Evolutionary conservation across 2,888 invertebrate species (phyloP), one percentile per base, ranked within the genome.

Genomic region (Drosophila mettleri): DNA sequence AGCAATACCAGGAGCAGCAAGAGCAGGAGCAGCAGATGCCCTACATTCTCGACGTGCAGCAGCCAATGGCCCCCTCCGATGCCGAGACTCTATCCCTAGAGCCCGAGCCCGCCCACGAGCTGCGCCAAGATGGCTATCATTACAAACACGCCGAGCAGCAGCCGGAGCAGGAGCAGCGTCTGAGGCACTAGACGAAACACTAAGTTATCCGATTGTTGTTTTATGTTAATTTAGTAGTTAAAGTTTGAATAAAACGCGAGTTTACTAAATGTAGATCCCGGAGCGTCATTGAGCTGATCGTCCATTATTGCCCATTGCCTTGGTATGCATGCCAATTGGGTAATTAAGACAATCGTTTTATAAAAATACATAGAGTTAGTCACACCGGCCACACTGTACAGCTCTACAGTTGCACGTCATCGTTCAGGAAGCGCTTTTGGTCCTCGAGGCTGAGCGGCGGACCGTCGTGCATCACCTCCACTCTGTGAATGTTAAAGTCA

Each of bases 401-500:
- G 38, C 31, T 71, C 49, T 18, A 33, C 5, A 34, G 38, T 29
- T 71, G 51, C 29, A 68, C 72, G 3, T 12, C 68, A 6, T 58
- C 73, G 14, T 73, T 79, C 2, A 51, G 1, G 2, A 51, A 34
- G 12, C 62, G 81, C 14, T 67, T 80, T 14, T 73, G 78, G 14
- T 52, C 36, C 14, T 80, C 81, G 3, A 76, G 67, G 29, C 76
- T 80, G 2, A 81, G 36, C 0, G 82, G 70, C 6, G 71, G 69
- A 12, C 78, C 75, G 16, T 88, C 82, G 2, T 73, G 72, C 51
- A 82, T 29, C 69, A 87, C 75, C 45, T 89, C 87, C 14, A 92
- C 90, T 39, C 90, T 89, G 79, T 92, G 93, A 69, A 94, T 91
- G 75, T 93, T 93, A 74, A 94, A 94, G 75, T 93, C 93, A 55